These are phyloP conservation scores for Coracias cyanogaster DNA, from an alignment of 2,797 vertebrate genomes.

Conservation along the genomic window DNA sequence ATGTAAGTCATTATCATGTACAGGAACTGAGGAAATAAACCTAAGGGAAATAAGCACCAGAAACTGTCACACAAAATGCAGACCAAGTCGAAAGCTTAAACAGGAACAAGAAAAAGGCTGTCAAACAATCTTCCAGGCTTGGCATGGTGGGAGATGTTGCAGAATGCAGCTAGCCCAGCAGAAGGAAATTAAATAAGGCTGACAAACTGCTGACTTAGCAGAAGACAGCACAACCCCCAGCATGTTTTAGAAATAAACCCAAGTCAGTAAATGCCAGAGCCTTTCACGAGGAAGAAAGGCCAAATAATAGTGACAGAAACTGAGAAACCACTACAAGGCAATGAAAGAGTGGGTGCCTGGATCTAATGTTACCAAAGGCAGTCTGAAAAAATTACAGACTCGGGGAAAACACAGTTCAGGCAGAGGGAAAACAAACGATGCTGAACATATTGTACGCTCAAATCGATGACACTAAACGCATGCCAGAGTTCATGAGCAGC, in stretches of 20 bases:
- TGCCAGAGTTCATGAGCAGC: conserved; percentile 10
- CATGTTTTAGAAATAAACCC: background rate
- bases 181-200: conserved; percentile 27
- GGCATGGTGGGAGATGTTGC: background rate
- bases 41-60: conserved; percentile 34
- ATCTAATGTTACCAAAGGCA: background rate
- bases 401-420: background rate
- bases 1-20: background rate
- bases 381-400: conserved; percentile 42
- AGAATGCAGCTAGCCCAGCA: background rate
- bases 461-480: conserved; percentile 18
- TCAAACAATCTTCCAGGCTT: conserved; percentile 48
- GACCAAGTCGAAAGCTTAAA: conserved; percentile 5
- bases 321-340: background rate
- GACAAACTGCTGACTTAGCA: conserved; percentile 42
- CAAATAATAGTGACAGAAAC: background rate
- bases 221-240: background rate
- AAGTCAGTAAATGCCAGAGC: background rate
- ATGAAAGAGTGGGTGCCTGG: background rate
- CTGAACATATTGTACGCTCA: conserved; percentile 21
- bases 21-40: conserved; percentile 17
- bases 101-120: conserved; percentile 29
- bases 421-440: conserved; percentile 30
- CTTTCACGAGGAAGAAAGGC: background rate
- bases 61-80: conserved; percentile 40